These are phyloP conservation scores for Xanthia togata DNA, from an alignment of 2,888 invertebrate genomes.

Conservation along the genomic window DNA sequence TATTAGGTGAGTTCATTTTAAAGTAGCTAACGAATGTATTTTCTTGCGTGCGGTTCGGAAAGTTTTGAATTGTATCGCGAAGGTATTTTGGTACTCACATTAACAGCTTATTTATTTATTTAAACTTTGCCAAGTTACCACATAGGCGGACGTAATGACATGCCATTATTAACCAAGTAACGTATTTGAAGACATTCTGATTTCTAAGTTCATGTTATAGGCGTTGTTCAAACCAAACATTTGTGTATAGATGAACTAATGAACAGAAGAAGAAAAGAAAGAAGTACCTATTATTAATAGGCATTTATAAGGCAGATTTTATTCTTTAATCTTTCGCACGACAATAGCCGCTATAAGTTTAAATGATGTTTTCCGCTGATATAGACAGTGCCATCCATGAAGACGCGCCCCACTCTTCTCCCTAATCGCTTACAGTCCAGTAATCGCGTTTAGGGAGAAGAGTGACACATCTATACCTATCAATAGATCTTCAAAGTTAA, in stretches of 20 bases:
- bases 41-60: slow-evolving; percentile 4
- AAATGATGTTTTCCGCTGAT: too few relatives aligned
- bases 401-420: too few relatives aligned
- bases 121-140: background rate
- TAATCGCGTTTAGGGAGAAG: too few relatives aligned
- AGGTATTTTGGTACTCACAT: slow-evolving; percentile 13
- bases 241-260: background rate
- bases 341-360: background rate
- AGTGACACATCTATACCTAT: background rate
- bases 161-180: background rate
- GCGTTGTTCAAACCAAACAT: background rate
- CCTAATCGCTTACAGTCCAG: too few relatives aligned
- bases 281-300: background rate
- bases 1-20: slow-evolving; percentile 35
- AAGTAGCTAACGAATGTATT: slow-evolving; percentile 6
- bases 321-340: background rate
- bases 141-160: background rate
- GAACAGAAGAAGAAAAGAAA: background rate
- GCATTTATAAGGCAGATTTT: background rate
- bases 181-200: background rate
- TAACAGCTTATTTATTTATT: background rate
- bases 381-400: too few relatives aligned
- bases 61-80: slow-evolving; percentile 21
- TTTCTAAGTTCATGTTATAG: background rate
- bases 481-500: background rate